phyloP scores from a whole-genome alignment of 1,140 invertebrate genomes.

The Drosophila bipectinata region DNA sequence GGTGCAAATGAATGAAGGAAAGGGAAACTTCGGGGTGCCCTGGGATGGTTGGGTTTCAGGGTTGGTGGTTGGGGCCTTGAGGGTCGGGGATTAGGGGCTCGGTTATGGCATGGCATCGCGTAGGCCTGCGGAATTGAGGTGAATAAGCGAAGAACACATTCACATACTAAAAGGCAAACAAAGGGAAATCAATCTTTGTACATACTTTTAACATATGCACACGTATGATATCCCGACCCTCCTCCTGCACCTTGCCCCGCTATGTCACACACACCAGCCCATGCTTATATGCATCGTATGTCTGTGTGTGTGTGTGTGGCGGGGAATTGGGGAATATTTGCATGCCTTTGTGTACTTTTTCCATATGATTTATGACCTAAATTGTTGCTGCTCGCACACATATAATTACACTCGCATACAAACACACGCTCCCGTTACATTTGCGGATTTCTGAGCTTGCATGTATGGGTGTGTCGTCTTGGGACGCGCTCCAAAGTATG shows the following conservation, averaged over 20 bases:
- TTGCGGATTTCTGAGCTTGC: background rate
- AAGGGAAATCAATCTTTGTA: constrained; percentile 79
- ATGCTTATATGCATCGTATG: constrained; percentile 14
- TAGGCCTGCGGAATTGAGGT: constrained; percentile 63
- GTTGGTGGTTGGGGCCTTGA: background rate
- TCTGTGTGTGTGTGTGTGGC: constrained; percentile 26
- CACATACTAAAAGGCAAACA: constrained; percentile 75
- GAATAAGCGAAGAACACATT: constrained; percentile 49
- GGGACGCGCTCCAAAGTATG: constrained; percentile 67
- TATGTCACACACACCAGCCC: background rate
- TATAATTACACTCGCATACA: constrained; percentile 67
- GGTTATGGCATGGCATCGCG: constrained; percentile 16
- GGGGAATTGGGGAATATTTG: constrained; percentile 72
- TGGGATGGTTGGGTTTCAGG: background rate
- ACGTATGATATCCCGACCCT: constrained; percentile 27
- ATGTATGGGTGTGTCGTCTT: constrained; percentile 45
- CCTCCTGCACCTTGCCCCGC: background rate
- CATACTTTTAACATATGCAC: constrained; percentile 68
- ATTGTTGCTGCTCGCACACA: constrained; percentile 60
- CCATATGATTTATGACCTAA: constrained; percentile 80
- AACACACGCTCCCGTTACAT: constrained; percentile 23
- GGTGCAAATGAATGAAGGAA: constrained; percentile 4
- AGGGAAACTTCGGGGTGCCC: constrained; percentile 6
- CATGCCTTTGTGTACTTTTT: constrained; percentile 76
- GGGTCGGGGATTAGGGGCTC: background rate